Evolutionary conservation across 2,797 vertebrate species (phyloP), one percentile per base, ranked within the genome.

Genomic region (Spheniscus humboldti): DNA sequence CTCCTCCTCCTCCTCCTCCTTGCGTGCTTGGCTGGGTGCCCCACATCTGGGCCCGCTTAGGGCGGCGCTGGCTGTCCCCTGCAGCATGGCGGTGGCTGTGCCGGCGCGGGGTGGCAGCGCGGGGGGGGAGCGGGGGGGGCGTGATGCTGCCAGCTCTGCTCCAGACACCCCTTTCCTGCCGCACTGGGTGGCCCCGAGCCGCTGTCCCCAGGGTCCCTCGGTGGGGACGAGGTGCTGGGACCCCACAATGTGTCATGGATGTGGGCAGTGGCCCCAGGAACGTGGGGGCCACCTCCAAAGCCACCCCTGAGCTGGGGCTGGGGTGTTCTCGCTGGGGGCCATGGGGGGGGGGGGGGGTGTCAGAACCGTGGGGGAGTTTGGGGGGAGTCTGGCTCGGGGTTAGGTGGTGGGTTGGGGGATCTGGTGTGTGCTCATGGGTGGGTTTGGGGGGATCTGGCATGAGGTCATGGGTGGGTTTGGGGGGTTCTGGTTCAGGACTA

Each of bases 41-140:
- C 73, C 88, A 91, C 95, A 96, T 94, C 95, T 94, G 95, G 77
- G 37, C 73, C 57, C 19, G 3, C 57, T 94, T 91, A 96, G 68
- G 10, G 30, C 13, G 2, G 74, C 3, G 13, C 73, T 92, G 71
- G 67, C 81, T 86, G 68, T 94, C 88, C 93, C 88, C 57, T 74
- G 78, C 77, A 68, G 87, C 75, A 37, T 6, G 14, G 41, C 1
- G 39, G 73, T 59, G 92, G 90, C 89, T 1, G 3, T 86, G 88
- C 35, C 3, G 33, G 82, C 67, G 71, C 52, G 79, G 71, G 66
- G 75, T 86, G 81, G 59, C 79, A 71, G 64, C 4, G 2, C 0
- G 35, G 7, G 30, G 71, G 31, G 48, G 39, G 45, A 19, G 43
- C 7, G 23, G 14, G 22, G n/a, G 11, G 41, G 35, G 19, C 6